Evolutionary conservation across 1,140 invertebrate genomes (phyloP).

Genomic region (Metaphire vulgaris): DNA sequence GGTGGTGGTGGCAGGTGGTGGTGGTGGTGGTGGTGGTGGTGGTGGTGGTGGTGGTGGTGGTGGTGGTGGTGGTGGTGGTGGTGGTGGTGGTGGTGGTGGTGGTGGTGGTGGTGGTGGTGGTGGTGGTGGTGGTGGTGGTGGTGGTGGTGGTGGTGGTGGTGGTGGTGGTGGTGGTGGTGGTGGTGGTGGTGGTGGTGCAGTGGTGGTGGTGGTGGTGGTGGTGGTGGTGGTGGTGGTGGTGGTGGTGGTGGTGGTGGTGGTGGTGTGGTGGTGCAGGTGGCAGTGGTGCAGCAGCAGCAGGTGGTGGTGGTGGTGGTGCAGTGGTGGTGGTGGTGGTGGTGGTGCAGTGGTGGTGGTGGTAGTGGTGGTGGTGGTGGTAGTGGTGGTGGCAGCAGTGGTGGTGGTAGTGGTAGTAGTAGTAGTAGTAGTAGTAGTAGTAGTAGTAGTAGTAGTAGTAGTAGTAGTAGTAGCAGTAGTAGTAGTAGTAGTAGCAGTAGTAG

Average conservation of each 20-base stretch:
- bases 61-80: constrained; percentile 1
- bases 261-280: no score
- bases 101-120: constrained; percentile 1
- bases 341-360: no score
- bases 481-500: no score
- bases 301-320: no score
- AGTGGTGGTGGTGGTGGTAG: no score
- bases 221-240: constrained; percentile 1
- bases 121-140: constrained; percentile 1
- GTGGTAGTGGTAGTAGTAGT: no score
- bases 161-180: constrained; percentile 1
- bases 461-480: no score
- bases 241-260: constrained; percentile 1
- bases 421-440: no score
- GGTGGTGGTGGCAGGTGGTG: constrained; percentile 1
- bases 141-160: neutral
- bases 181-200: constrained; percentile 1
- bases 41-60: constrained; percentile 1
- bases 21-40: constrained; percentile 1
- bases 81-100: constrained; percentile 1
- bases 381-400: no score
- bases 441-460: no score
- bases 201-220: constrained; percentile 1
- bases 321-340: no score
- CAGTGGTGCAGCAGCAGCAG: no score